Conservation (phyloP, 2,113 vertebrate genomes). For the Bufo bufo region DNA sequence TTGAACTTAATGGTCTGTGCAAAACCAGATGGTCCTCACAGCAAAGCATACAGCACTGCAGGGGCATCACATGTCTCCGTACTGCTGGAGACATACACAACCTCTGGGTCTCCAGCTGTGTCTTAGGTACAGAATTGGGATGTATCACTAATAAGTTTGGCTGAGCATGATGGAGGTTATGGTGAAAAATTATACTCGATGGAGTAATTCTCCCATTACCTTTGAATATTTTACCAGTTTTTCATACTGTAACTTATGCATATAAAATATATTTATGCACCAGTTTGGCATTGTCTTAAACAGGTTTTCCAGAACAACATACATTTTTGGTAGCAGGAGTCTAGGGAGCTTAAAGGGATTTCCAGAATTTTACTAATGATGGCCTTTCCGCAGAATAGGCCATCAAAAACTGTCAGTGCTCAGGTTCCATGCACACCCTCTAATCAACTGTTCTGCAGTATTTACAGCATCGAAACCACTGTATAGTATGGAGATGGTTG, state of each 20-base stretch:
- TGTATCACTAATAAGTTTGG: neutral
- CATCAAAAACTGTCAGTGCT: too few relatives aligned
- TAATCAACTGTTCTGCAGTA: too few relatives aligned
- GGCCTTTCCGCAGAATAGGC: too few relatives aligned
- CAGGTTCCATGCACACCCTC: too few relatives aligned
- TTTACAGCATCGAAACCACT: too few relatives aligned
- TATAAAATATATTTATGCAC: neutral
- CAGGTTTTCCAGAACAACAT: too few relatives aligned
- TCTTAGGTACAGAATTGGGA: neutral
- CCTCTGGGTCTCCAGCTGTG: slow-evolving; percentile 12
- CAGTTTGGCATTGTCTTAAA: too few relatives aligned
- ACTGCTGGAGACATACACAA: neutral
- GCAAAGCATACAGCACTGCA: slow-evolving; percentile 12
- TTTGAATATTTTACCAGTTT: neutral
- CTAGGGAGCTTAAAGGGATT: too few relatives aligned
- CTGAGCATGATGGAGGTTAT: neutral
- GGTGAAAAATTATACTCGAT: neutral
- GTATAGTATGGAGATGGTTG: too few relatives aligned
- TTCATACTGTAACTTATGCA: neutral
- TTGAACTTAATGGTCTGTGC: slow-evolving; percentile 41
- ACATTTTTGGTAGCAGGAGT: too few relatives aligned
- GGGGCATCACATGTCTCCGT: neutral
- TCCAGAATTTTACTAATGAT: too few relatives aligned
- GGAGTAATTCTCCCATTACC: neutral
- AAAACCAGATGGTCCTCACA: slow-evolving; percentile 39